Conservation (phyloP, 2,113 vertebrate species). For the Eublepharis macularius region DNA sequence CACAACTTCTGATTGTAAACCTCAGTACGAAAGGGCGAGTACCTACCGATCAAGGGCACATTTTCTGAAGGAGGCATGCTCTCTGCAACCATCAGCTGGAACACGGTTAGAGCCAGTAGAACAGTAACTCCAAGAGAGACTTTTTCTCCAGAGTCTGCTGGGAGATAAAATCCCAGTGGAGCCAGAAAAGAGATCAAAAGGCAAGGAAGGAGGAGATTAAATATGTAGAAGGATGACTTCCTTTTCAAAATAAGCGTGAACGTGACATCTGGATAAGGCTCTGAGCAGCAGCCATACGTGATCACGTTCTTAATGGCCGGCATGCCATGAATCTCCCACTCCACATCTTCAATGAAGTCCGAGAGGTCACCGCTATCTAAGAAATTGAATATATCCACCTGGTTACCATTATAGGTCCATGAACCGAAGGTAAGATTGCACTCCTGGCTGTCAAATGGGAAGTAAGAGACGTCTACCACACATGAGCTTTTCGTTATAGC, state of each 20-base stretch:
- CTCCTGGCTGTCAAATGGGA: conserved; percentile 93
- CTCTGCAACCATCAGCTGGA: conserved; percentile 97
- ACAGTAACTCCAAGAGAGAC: conserved; percentile 96
- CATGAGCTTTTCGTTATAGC: conserved; percentile 97
- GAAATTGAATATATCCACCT: conserved; percentile 90
- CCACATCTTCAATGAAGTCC: conserved; percentile 95
- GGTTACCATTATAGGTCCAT: conserved; percentile 99
- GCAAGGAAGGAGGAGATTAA: conserved; percentile 94
- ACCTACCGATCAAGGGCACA: conserved; percentile 93
- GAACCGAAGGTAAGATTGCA: conserved; percentile 98
- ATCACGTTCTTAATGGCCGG: conserved; percentile 91
- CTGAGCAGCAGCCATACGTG: conserved; percentile 96
- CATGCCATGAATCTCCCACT: conserved; percentile 98
- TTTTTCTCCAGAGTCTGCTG: conserved; percentile 97
- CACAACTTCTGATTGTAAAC: conserved; percentile 9
- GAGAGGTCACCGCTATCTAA: conserved; percentile 92
- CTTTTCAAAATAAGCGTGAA: conserved; percentile 94
- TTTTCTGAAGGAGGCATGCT: conserved; percentile 98
- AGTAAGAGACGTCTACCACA: conserved; percentile 95
- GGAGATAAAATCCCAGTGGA: conserved; percentile 95
- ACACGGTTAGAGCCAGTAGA: conserved; percentile 94
- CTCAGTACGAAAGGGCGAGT: neutral
- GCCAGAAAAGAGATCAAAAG: conserved; percentile 97
- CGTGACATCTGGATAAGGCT: conserved; percentile 96
- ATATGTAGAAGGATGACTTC: conserved; percentile 95